These are phyloP conservation scores for Margarornis squamiger DNA, from an alignment of 2,797 vertebrate species.

Conservation along the genomic window DNA sequence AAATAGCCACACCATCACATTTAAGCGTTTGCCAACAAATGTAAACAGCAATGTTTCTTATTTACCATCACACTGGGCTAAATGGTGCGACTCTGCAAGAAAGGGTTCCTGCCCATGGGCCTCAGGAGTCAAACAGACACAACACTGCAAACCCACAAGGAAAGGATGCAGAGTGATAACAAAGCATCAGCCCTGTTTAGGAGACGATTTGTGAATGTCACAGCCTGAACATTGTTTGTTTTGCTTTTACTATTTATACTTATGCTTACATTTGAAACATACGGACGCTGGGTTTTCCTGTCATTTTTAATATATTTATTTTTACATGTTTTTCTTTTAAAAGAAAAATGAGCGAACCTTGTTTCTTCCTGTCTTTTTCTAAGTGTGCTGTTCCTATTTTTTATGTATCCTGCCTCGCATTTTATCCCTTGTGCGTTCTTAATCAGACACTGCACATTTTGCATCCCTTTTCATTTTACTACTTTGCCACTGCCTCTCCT, in stretches of 20 bases:
- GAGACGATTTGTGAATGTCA: background rate
- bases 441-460: background rate
- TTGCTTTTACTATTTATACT: constrained; percentile 64
- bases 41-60: background rate
- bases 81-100: background rate
- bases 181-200: background rate
- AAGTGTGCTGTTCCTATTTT: background rate
- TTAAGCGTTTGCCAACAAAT: background rate
- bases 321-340: constrained; percentile 46
- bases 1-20: background rate
- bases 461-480: background rate
- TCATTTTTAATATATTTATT: constrained; percentile 50
- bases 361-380: constrained; percentile 47
- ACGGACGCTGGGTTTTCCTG: constrained; percentile 36
- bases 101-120: background rate
- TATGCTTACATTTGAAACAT: constrained; percentile 36
- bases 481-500: background rate
- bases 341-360: constrained; percentile 11
- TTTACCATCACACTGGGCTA: background rate
- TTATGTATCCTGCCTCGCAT: constrained; percentile 18
- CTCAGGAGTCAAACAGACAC: constrained; percentile 7
- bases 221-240: constrained; percentile 17
- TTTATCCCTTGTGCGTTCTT: background rate
- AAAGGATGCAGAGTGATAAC: constrained; percentile 35
- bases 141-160: constrained; percentile 5